Base-by-base conservation (phyloP, 2,797 vertebrate genomes). In the Sternotherus odoratus region DNA sequence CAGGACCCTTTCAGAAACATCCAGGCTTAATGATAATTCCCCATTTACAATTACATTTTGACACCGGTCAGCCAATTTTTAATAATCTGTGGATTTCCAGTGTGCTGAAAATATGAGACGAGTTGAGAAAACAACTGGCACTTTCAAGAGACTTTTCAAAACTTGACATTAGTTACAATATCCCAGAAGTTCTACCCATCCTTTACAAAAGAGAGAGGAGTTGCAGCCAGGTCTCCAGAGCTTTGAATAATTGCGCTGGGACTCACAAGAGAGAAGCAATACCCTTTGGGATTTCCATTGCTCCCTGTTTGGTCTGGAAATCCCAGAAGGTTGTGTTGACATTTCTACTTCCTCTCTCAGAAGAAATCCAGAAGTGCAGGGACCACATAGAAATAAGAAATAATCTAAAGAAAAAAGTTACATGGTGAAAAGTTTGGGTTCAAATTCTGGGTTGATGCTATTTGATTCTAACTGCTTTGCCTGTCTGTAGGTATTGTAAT, bases 1-100 rank as follows among this genome's bases (percentile, higher is more conserved):
- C 82, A 83, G 77, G 84, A 86, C 2, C 0, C 81, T 50, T 86
- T 81, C 79, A 96, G 89, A 95, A 95, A 91, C 92, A 85, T 93
- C 96, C 93, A 85, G 79, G 39, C 48, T 79, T 1, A 2, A n/a
- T 96, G 94, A 88, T 92, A 95, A 82, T 54, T 95, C 77, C 85
- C 77, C 12, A 30, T 92, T 94, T 94, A 81, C 82, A 12, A 3
- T 91, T 90, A 83, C 86, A 80, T 66, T 90, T 81, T 50, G 10
- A 57, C 43, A 96, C 82, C 82, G 2, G 16, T 33, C 39, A 33
- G 28, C 54, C 54, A 89, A 79, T 79, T 90, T 5, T 1, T 79
- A 94, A 95, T 60, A 81, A 57, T 19, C 16, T 48, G 54, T 43
- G 16, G 93, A 57, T 66, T 93, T 66, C 63, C 85, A 49, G 54